phyloP scores from a whole-genome alignment of 92 coral and sea anemone genomes.

The Epizoanthus stellaris region DNA sequence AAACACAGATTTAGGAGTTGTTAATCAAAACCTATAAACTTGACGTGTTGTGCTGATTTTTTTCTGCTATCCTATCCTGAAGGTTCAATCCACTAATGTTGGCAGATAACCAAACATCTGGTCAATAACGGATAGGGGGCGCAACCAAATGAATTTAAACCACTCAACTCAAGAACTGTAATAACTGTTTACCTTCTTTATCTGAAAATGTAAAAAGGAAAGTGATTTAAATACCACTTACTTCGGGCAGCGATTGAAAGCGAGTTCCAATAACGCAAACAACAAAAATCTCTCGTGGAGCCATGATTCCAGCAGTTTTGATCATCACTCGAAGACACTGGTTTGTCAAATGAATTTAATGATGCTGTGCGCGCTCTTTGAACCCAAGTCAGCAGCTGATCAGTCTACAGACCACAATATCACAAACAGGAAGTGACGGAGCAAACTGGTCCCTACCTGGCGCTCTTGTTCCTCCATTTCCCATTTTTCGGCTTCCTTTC shows the following conservation, averaged over 20 bases:
- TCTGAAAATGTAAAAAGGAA: too few relatives aligned
- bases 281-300: conserved; percentile 53
- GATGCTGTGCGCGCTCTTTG: background rate
- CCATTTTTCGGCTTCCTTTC: conserved; percentile 78
- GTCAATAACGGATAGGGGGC: too few relatives aligned
- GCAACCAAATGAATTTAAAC: too few relatives aligned
- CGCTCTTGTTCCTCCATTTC: conserved; percentile 82
- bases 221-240: conserved; percentile 27
- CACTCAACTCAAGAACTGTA: too few relatives aligned
- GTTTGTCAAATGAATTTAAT: background rate
- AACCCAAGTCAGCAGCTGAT: background rate
- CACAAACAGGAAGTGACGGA: conserved; percentile 16
- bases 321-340: background rate
- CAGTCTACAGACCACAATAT: conserved; percentile 5
- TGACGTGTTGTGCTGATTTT: too few relatives aligned
- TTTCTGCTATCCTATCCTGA: too few relatives aligned
- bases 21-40: too few relatives aligned
- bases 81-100: too few relatives aligned
- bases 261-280: conserved; percentile 81
- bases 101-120: too few relatives aligned
- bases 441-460: conserved; percentile 56
- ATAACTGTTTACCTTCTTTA: too few relatives aligned
- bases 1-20: too few relatives aligned
- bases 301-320: conserved; percentile 14
- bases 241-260: conserved; percentile 55